Conservation (phyloP, 2,797 vertebrate genomes). For the Bryconaethiops microstoma region DNA sequence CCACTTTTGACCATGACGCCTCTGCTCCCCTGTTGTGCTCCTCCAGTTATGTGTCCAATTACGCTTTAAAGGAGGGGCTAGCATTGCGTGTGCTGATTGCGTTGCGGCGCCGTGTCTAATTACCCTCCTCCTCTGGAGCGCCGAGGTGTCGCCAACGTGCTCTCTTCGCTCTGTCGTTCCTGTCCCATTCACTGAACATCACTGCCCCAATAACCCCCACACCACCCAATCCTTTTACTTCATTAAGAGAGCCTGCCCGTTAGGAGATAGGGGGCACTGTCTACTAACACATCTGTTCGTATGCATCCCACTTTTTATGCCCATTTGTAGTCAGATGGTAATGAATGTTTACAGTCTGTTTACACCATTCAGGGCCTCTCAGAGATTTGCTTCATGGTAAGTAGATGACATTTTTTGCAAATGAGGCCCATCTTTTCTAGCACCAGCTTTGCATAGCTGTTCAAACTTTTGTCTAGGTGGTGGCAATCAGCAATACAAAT, state of each 20-base stretch:
- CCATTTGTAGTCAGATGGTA: conserved; percentile 16
- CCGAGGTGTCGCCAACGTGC: conserved; percentile 65
- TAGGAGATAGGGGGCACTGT: conserved; percentile 70
- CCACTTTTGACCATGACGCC: conserved; percentile 64
- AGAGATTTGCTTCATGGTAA: conserved; percentile 42
- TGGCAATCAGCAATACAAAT: conserved; percentile 58
- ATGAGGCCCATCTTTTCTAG: conserved; percentile 60
- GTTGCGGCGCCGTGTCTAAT: conserved; percentile 54
- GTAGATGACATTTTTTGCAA: conserved; percentile 59
- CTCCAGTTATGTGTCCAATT: conserved; percentile 63
- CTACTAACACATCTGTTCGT: conserved; percentile 17
- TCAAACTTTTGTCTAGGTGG: conserved; percentile 50
- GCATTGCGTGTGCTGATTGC: conserved; percentile 61
- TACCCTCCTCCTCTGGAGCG: conserved; percentile 62
- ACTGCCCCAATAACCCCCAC: conserved; percentile 56
- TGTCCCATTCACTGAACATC: conserved; percentile 61
- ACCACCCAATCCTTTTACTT: conserved; percentile 5
- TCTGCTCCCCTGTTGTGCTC: conserved; percentile 58
- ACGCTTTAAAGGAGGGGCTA: conserved; percentile 27
- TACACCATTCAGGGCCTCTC: conserved; percentile 31
- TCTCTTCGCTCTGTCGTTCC: conserved; percentile 61
- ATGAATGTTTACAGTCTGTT: conserved; percentile 30
- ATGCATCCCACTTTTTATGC: not conserved
- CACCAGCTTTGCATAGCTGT: conserved; percentile 59
- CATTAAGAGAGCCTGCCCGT: conserved; percentile 40